phyloP scores from a whole-genome alignment of 2,113 vertebrate species.

The Calyptomena viridis region DNA sequence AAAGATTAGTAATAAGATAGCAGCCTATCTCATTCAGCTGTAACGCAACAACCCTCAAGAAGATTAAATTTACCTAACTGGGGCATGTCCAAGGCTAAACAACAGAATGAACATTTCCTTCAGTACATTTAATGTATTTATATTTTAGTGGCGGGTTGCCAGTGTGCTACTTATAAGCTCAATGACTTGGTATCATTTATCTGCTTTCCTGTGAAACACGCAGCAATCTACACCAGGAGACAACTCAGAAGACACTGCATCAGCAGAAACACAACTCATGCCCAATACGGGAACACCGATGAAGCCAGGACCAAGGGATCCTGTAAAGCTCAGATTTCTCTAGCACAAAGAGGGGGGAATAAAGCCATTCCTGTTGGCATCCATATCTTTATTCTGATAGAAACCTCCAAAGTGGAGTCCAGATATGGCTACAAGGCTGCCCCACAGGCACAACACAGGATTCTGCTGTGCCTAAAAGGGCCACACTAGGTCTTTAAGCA shows the following conservation, averaged over 20 bases:
- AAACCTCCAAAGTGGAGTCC: slow-evolving; percentile 38
- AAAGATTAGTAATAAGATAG: slow-evolving; percentile 69
- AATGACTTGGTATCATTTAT: slow-evolving; percentile 72
- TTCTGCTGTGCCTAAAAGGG: slow-evolving; percentile 26
- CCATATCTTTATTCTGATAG: slow-evolving; percentile 52
- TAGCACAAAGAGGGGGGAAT: not conserved
- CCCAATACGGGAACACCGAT: slow-evolving; percentile 27
- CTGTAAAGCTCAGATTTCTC: slow-evolving; percentile 32
- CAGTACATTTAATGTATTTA: slow-evolving; percentile 73
- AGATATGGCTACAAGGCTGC: not conserved
- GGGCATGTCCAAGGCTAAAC: slow-evolving; percentile 71
- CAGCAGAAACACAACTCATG: slow-evolving; percentile 69
- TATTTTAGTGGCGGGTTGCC: slow-evolving; percentile 74
- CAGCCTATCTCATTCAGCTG: slow-evolving; percentile 57
- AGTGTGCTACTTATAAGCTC: slow-evolving; percentile 73
- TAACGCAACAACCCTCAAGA: slow-evolving; percentile 57
- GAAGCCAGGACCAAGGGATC: slow-evolving; percentile 45
- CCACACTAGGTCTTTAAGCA: slow-evolving; percentile 51
- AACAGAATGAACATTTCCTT: slow-evolving; percentile 76
- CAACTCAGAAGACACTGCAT: slow-evolving; percentile 69
- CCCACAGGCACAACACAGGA: not conserved
- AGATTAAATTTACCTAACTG: slow-evolving; percentile 76
- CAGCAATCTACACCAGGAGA: slow-evolving; percentile 57
- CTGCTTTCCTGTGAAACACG: slow-evolving; percentile 68
- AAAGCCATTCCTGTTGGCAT: slow-evolving; percentile 41